Evolutionary conservation across 2,888 invertebrate genomes (phyloP).

Genomic region (Cheilosia pagana): DNA sequence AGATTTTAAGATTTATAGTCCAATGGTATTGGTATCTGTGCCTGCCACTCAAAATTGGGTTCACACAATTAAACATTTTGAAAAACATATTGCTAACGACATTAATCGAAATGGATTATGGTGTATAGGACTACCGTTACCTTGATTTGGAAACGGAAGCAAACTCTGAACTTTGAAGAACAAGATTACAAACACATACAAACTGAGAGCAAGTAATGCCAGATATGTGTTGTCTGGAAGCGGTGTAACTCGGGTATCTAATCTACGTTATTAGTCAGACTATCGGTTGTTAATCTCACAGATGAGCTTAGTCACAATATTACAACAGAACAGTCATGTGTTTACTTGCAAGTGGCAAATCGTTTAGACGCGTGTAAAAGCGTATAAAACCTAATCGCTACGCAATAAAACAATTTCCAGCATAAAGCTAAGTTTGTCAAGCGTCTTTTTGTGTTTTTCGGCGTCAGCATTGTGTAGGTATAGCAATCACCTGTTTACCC

Average conservation of each 20-base stretch:
- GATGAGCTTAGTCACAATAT: neutral
- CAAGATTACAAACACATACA: neutral
- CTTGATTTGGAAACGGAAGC: slow-evolving; percentile 38
- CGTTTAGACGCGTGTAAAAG: no score
- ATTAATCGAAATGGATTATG: neutral
- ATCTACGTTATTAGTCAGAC: neutral
- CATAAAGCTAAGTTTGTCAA: no score
- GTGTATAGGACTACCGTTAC: neutral
- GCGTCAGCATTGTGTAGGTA: no score
- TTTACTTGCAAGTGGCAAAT: no score
- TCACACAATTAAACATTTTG: neutral
- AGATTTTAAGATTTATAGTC: slow-evolving; percentile 30
- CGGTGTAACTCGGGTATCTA: neutral
- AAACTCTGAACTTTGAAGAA: slow-evolving; percentile 25
- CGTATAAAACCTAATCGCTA: no score
- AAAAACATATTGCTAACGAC: neutral
- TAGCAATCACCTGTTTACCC: no score
- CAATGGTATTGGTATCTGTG: neutral
- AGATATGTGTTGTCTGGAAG: neutral
- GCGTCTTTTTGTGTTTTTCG: no score
- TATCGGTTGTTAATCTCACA: slow-evolving; percentile 5
- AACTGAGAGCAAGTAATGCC: neutral
- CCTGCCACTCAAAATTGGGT: neutral
- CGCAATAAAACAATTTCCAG: no score
- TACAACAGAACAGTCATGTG: no score